These are phyloP conservation scores for Watsonalla cultraria DNA, from an alignment of 2,888 invertebrate species.

Conservation along the genomic window DNA sequence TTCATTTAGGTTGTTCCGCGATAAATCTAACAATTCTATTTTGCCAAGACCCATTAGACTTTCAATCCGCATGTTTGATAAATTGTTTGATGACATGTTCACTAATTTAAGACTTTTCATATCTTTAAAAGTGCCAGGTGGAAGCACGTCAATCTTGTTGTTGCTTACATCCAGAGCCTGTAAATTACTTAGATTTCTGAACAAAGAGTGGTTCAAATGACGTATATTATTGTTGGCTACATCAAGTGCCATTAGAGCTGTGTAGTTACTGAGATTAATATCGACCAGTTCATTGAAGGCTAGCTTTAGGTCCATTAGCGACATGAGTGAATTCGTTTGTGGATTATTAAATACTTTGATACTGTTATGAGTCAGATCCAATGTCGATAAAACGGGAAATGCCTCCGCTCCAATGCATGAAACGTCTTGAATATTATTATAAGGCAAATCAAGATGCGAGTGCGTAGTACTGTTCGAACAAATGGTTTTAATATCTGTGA, in stretches of 20 bases:
- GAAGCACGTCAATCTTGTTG: slow-evolving; percentile 44
- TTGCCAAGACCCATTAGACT: slow-evolving; percentile 55
- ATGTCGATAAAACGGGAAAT: slow-evolving; percentile 38
- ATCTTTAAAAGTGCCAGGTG: slow-evolving; percentile 57
- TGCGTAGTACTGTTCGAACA: slow-evolving; percentile 33
- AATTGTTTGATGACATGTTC: slow-evolving; percentile 53
- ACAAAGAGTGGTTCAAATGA: slow-evolving; percentile 38
- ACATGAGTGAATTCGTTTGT: slow-evolving; percentile 37
- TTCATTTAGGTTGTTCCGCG: slow-evolving; percentile 46
- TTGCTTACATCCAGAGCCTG: slow-evolving; percentile 52
- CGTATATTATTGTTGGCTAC: slow-evolving; percentile 45
- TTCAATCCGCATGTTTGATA: slow-evolving; percentile 51
- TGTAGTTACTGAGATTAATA: slow-evolving; percentile 49
- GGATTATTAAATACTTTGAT: slow-evolving; percentile 48
- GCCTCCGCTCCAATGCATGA: slow-evolving; percentile 21
- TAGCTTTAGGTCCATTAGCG: slow-evolving; percentile 43
- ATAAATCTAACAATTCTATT: slow-evolving; percentile 55
- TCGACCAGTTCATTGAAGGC: slow-evolving; percentile 42
- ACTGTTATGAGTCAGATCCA: slow-evolving; percentile 47
- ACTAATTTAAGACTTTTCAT: slow-evolving; percentile 50
- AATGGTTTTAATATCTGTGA: slow-evolving; percentile 31
- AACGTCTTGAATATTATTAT: slow-evolving; percentile 39
- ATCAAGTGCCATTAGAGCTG: slow-evolving; percentile 43
- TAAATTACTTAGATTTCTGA: slow-evolving; percentile 41
- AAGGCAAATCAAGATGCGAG: slow-evolving; percentile 47